Base-by-base conservation (phyloP, 2,113 vertebrate genomes). In the Panthera uncia region DNA sequence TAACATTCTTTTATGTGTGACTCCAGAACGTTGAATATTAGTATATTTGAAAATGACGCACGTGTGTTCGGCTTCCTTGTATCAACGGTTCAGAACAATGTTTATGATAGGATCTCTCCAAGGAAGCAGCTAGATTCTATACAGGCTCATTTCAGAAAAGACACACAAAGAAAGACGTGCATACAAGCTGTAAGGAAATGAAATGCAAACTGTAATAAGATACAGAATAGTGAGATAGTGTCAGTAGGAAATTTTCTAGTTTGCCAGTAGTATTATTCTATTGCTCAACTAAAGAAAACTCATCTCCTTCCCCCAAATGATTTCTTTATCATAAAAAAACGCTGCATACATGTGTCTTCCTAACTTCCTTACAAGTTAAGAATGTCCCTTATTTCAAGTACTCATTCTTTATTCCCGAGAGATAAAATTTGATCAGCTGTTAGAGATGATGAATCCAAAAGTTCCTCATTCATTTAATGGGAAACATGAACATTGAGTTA, bases 161-260 rank as follows among this genome's bases (percentile, higher is more conserved):
- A 66, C 41, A 50, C 14, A 86, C 29, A 71, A 74, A 93, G 71
- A 74, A 57, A 86, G 36, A 61, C 15, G 68, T 11, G 93, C 0
- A 68, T 12, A 81, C 2, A 79, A 18, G 96, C 57, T 50, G 4
- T 48, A 88, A 96, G 57, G 74, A 89, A 86, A 94, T 85, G 14
- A 95, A 96, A 97, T 61, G 69, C 16, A 85, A 89, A 89, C 68
- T 41, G 41, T 48, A 95, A 92, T 81, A 83, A 89, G 84, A 41
- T 29, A 83, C 0, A 15, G 3, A 45, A 69, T 15, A 83, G 45
- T 90, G 65, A 95, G 52, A 83, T 41, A 36, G 15, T 29, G 41
- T 74, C 65, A 63, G 27, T 6, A 92, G 7, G 63, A 92, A 95
- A 91, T 36, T 41, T 87, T 97, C 81, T 68, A 86, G 48, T 93